Evolutionary conservation across 1,140 invertebrate species (phyloP).

Genomic region (Drosophila arizonae): DNA sequence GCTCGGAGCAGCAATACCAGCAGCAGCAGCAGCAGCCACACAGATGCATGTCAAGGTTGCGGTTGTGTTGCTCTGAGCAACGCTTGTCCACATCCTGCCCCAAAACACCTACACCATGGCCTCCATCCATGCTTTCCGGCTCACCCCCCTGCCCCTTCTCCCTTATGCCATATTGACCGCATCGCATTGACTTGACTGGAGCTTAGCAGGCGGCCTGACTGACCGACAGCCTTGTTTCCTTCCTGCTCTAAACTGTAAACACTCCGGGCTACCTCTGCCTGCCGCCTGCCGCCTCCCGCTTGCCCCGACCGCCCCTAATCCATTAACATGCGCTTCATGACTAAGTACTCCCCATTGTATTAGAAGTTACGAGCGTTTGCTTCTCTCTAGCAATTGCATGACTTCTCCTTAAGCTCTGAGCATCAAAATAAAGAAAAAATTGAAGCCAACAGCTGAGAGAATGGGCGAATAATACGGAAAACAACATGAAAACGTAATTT

Average conservation of each 20-base stretch:
- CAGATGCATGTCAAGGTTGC: constrained; percentile 77
- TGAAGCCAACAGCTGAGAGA: neutral
- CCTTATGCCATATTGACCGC: constrained; percentile 55
- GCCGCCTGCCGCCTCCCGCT: too few species aligned
- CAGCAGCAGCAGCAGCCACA: constrained; percentile 45
- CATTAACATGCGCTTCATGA: constrained; percentile 44
- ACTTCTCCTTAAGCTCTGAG: constrained; percentile 14
- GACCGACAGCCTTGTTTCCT: constrained; percentile 15
- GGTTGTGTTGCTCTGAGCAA: constrained; percentile 58
- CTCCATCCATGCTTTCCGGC: neutral
- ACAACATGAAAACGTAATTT: constrained; percentile 48
- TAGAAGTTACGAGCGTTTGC: constrained; percentile 39
- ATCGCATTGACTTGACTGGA: constrained; percentile 66
- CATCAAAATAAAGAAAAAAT: constrained; percentile 17
- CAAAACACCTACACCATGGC: neutral
- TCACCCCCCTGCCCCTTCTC: too few species aligned
- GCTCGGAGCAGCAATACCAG: neutral
- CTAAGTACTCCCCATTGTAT: constrained; percentile 48
- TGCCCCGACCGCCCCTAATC: constrained; percentile 12
- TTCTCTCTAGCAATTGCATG: constrained; percentile 37
- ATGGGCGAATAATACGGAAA: constrained; percentile 21
- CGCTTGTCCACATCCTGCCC: constrained; percentile 10
- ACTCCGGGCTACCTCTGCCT: neutral
- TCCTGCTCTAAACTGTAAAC: constrained; percentile 29
- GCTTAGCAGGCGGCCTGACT: constrained; percentile 15